Evolutionary conservation across 2,888 invertebrate species (phyloP), one percentile per base, ranked within the genome.

Genomic region (Netelia inedita): DNA sequence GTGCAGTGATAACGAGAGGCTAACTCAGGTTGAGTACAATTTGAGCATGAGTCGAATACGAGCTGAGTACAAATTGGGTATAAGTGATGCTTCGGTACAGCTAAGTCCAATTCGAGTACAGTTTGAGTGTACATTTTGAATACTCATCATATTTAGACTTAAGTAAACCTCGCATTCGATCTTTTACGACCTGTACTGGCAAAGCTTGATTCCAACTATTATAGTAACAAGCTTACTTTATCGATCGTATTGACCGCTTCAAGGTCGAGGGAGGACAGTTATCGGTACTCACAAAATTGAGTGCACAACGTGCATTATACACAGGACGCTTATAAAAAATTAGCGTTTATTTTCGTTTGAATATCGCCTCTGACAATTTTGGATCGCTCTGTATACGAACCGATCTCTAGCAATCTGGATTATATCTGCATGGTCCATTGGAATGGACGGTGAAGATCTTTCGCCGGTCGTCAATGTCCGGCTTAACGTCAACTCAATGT

Each of bases 361-460:
- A 14, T 46, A 46, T 46, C 46, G 14, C 14, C 14, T 46, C 46
- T 14, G 46, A 2, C 0, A 46, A 14, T 46, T 46, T 14, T 46
- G 46, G 11, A 14, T 14, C 14, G 3, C 46, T 46, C 46, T 14
- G 46, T 46, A 46, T 46, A 10, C 14, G 46, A 46, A 46, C 10
- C 46, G 14, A 11, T 14, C 46, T 46, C 46, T 46, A 14, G 14
- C 14, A 46, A 14, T 14, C 11, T 46, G 11, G 57, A 57, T 57
- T n/a, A 57, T 57, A 19, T 57, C n/a, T 57, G 57, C 57, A 57
- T 73, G 82, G 79, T 55, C 74, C 57, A 72, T 87, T 89, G 89
- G 88, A 79, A 88, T 89, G 88, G 88, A 91, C 88, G 86, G 87
- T 87, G 83, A 88, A 88, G 88, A 83, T 85, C 78, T 83, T 79